Evolutionary conservation across 2,113 vertebrate species (phyloP).

Genomic region (Semnornis frantzii): DNA sequence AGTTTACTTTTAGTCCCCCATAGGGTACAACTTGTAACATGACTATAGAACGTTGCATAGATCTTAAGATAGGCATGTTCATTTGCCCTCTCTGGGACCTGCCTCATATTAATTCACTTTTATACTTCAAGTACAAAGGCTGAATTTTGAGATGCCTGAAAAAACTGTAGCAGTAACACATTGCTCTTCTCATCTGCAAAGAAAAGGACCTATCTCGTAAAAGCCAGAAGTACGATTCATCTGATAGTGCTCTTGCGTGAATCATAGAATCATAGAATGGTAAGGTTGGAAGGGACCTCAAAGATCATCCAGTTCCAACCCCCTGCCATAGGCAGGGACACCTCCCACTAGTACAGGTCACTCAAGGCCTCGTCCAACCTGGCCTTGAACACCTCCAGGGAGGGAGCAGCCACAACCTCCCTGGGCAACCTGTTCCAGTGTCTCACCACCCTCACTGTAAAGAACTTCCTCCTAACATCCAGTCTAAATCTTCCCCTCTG

Average conservation of each 20-base stretch:
- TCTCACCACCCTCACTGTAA: too few species aligned
- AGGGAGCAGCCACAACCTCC: too few species aligned
- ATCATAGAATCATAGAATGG: too few species aligned
- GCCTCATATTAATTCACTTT: neutral
- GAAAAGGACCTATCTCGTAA: neutral
- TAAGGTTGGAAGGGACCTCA: too few species aligned
- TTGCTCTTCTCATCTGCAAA: neutral
- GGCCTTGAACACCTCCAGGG: too few species aligned
- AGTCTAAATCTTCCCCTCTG: too few species aligned
- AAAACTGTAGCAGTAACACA: neutral
- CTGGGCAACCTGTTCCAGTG: too few species aligned
- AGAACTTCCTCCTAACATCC: too few species aligned
- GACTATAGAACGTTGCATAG: neutral
- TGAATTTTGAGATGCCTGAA: neutral
- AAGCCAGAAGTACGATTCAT: neutral
- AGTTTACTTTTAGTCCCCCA: constrained; percentile 74
- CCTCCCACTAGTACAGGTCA: too few species aligned
- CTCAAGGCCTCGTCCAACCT: too few species aligned
- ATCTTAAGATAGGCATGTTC: neutral
- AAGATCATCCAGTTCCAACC: too few species aligned
- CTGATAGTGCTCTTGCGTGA: neutral
- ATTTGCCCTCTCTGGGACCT: neutral
- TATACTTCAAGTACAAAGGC: neutral
- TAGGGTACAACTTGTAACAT: constrained; percentile 19
- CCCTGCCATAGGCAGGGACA: too few species aligned